A percentile compares a stretch with the other conserved stretches of the same genome.
phyloP scores from a whole-genome alignment of 2,113 vertebrate genomes.

The Gobiocypris rarus region DNA sequence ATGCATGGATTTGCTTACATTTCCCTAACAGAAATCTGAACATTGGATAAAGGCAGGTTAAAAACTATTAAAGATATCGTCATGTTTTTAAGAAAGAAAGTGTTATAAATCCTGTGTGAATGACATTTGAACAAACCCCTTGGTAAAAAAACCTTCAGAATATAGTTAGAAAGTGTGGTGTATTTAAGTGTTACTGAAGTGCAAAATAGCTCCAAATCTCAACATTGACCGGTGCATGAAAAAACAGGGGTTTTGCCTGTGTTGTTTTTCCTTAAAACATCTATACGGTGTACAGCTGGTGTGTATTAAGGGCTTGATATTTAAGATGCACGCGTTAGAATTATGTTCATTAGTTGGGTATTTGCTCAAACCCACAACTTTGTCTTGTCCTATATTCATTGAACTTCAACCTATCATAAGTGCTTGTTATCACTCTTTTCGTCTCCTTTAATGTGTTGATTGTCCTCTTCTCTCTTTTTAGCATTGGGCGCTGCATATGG shows the following conservation, averaged over 20 bases:
- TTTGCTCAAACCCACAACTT: background rate
- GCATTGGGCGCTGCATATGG: constrained; percentile 97
- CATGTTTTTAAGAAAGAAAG: too few species aligned
- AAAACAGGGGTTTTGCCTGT: background rate
- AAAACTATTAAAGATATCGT: background rate
- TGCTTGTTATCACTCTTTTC: background rate
- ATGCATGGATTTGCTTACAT: background rate
- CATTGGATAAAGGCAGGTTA: background rate
- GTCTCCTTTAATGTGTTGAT: background rate
- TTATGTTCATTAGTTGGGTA: constrained; percentile 9
- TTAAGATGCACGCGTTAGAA: background rate
- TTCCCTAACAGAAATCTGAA: background rate
- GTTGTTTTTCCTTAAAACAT: background rate
- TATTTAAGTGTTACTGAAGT: background rate
- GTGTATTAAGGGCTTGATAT: background rate
- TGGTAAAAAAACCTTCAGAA: background rate
- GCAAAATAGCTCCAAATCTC: background rate
- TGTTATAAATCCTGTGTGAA: too few species aligned
- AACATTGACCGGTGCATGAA: background rate
- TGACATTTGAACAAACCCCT: background rate
- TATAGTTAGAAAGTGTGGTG: background rate
- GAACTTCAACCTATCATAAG: constrained; percentile 1
- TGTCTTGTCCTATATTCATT: background rate
- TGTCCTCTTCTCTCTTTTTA: constrained; percentile 60
- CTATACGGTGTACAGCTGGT: background rate